Conservation (phyloP, 2,113 vertebrate genomes). For the Xenus cinereus region DNA sequence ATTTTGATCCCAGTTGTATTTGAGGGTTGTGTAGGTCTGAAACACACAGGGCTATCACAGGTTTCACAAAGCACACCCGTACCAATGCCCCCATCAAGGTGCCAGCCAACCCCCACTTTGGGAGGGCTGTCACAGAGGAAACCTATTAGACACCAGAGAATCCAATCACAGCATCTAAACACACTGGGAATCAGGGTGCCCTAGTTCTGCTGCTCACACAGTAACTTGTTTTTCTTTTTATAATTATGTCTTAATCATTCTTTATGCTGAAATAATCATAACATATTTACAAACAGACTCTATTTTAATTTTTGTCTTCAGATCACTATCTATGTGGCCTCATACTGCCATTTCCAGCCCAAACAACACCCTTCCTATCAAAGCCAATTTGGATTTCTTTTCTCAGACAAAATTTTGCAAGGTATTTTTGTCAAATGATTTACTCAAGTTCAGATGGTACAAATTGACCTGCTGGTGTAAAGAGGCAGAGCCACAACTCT, state of each 20-base stretch:
- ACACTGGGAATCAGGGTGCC: neutral
- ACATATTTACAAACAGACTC: slow-evolving; percentile 56
- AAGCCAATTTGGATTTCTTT: slow-evolving; percentile 65
- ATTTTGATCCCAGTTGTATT: neutral
- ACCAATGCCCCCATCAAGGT: accelerated
- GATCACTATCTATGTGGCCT: slow-evolving; percentile 50
- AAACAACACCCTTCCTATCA: slow-evolving; percentile 49
- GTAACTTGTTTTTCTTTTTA: slow-evolving; percentile 56
- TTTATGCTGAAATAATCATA: slow-evolving; percentile 59
- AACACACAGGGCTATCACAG: neutral
- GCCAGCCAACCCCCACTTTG: neutral
- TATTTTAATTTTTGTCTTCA: slow-evolving; percentile 60
- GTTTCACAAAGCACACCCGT: neutral
- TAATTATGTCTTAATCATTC: slow-evolving; percentile 62
- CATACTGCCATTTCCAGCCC: slow-evolving; percentile 64
- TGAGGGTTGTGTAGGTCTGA: neutral
- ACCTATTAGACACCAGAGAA: neutral
- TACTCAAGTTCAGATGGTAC: slow-evolving; percentile 38
- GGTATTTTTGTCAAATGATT: slow-evolving; percentile 28
- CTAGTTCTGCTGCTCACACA: slow-evolving; percentile 57
- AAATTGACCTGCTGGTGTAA: neutral
- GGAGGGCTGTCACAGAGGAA: neutral
- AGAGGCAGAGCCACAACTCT: neutral
- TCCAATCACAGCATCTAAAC: neutral
- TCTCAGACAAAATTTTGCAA: slow-evolving; percentile 59